Percentiles rank a stretch among this genome's conserved stretches.
These are phyloP conservation scores for Pyrocephalus nanus DNA, from an alignment of 2,797 vertebrate species.

Conservation along the genomic window DNA sequence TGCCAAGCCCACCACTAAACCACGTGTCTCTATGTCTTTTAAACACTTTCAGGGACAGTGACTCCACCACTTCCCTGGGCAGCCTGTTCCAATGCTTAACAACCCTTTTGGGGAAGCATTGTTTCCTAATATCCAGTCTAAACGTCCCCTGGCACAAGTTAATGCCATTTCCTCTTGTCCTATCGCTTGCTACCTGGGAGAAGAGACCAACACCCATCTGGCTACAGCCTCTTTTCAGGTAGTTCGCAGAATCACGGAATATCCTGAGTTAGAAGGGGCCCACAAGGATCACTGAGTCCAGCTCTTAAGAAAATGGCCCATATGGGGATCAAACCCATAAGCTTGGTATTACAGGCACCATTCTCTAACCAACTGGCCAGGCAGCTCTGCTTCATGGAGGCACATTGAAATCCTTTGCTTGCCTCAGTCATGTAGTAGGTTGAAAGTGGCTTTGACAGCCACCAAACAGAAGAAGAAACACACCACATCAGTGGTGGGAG, in stretches of 20 bases:
- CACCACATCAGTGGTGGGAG: not conserved
- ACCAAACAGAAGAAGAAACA: not conserved
- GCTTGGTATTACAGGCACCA: not conserved
- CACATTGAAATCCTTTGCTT: not conserved
- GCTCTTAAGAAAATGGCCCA: not conserved
- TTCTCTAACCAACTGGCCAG: not conserved
- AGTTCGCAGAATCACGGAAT: not conserved
- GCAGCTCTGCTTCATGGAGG: not conserved
- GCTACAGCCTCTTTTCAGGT: not conserved
- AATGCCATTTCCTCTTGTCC: not conserved
- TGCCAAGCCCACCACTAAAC: not conserved
- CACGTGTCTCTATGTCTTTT: accelerated
- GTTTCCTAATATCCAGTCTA: not conserved
- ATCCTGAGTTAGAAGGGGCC: not conserved
- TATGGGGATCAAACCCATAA: not conserved
- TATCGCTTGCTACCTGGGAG: not conserved
- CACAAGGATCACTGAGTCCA: not conserved
- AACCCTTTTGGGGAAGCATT: not conserved
- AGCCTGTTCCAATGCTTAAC: not conserved
- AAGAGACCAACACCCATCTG: not conserved
- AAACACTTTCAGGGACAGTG: not conserved
- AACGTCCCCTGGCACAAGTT: not conserved
- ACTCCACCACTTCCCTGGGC: not conserved
- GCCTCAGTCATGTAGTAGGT: not conserved
- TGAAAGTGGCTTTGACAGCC: not conserved